phyloP scores from a whole-genome alignment of 2,113 vertebrate genomes.

The Scomber scombrus region DNA sequence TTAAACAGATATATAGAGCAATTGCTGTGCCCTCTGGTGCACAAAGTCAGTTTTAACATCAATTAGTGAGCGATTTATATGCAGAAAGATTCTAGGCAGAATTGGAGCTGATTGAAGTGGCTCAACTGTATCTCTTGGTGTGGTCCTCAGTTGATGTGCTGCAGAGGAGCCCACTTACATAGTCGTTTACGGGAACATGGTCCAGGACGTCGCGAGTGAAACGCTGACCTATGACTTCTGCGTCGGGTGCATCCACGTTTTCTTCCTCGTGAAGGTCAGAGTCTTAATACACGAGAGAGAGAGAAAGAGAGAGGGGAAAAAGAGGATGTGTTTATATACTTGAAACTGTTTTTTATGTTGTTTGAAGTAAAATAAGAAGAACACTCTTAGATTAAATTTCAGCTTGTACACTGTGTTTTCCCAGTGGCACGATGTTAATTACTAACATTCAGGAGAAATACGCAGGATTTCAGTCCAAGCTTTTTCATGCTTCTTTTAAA shows the following conservation, averaged over 20 bases:
- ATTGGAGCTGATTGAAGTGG: constrained; percentile 64
- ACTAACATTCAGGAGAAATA: constrained; percentile 52
- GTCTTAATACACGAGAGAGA: constrained; percentile 59
- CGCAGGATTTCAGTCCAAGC: constrained; percentile 27
- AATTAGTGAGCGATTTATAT: constrained; percentile 86
- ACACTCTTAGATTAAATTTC: constrained; percentile 40
- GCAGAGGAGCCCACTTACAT: constrained; percentile 76
- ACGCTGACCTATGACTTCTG: constrained; percentile 76
- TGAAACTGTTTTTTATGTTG: constrained; percentile 32
- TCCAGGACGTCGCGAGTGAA: constrained; percentile 81
- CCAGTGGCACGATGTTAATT: constrained; percentile 55
- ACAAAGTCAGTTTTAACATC: constrained; percentile 84
- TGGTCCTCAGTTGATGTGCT: constrained; percentile 34
- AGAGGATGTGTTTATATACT: constrained; percentile 3
- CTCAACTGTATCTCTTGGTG: constrained; percentile 53
- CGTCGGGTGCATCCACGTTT: constrained; percentile 68
- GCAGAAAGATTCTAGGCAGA: constrained; percentile 72
- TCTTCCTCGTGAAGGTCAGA: constrained; percentile 64
- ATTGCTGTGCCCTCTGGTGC: constrained; percentile 83
- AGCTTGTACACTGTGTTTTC: constrained; percentile 31
- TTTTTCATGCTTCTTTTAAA: constrained; percentile 38
- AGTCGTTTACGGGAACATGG: constrained; percentile 81
- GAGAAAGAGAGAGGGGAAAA: not conserved
- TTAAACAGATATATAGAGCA: constrained; percentile 88
- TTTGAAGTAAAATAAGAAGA: constrained; percentile 42